These are phyloP conservation scores for Taeniopygia guttata DNA, from an alignment of 2,797 vertebrate species.

Conservation along the genomic window DNA sequence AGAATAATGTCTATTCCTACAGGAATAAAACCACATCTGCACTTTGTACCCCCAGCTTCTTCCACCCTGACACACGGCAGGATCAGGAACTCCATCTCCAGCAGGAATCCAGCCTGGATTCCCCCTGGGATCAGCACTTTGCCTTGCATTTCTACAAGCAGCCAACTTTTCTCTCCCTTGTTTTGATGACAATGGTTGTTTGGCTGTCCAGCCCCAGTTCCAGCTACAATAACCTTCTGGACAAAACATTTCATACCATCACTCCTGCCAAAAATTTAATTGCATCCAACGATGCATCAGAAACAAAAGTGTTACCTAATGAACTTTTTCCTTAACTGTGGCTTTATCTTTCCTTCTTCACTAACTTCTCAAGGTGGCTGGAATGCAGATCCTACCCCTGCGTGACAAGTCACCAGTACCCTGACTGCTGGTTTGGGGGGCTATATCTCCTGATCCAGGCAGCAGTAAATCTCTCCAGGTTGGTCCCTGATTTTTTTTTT, in stretches of 20 bases:
- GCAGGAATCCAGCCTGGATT: not conserved
- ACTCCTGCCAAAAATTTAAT: constrained; percentile 55
- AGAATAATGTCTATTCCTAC: fast-evolving
- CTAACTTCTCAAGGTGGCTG: constrained; percentile 10
- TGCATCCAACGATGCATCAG: constrained; percentile 47
- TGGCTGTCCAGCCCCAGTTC: not conserved
- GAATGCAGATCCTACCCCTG: not conserved
- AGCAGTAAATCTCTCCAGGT: not conserved
- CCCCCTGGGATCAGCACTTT: not conserved
- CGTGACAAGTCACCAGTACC: not conserved
- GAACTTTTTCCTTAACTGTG: not conserved
- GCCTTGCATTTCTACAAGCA: not conserved
- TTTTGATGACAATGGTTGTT: not conserved
- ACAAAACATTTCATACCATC: not conserved
- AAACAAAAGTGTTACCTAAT: constrained; percentile 24
- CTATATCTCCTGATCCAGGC: not conserved
- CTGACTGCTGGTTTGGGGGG: not conserved
- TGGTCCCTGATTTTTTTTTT: not conserved
- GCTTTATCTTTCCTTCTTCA: not conserved
- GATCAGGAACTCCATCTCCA: fast-evolving
- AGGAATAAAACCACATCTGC: not conserved
- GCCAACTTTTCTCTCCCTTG: not conserved
- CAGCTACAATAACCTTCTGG: constrained; percentile 37
- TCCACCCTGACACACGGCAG: not conserved
- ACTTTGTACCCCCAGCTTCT: not conserved